Evolutionary conservation across 2,113 vertebrate genomes (phyloP).

Genomic region (Burhinus bistriatus): DNA sequence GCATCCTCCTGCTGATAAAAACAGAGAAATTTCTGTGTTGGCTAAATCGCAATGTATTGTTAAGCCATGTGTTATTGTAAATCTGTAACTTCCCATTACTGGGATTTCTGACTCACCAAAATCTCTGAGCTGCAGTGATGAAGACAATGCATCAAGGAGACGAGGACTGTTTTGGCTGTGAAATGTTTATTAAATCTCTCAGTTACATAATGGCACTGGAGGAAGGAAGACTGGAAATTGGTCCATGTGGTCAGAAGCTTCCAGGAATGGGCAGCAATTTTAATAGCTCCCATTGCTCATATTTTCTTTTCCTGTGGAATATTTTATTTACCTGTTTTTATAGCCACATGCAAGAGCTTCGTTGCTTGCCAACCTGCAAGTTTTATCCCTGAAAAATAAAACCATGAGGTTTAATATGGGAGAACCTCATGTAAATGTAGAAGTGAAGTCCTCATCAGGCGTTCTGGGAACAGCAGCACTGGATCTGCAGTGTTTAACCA

Average conservation of each 20-base stretch:
- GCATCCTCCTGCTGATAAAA: conserved; percentile 12
- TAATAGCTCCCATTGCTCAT: conserved; percentile 29
- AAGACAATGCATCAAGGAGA: background rate
- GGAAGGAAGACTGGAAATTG: conserved; percentile 53
- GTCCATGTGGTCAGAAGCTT: background rate
- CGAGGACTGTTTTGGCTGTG: background rate
- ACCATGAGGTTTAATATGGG: background rate
- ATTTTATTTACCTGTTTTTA: background rate
- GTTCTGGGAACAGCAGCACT: background rate
- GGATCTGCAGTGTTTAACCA: background rate
- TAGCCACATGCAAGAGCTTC: background rate
- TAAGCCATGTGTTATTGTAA: background rate
- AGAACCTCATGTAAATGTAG: background rate
- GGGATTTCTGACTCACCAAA: conserved; percentile 41
- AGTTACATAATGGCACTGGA: background rate
- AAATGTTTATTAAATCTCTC: conserved; percentile 8
- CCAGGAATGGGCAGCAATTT: conserved; percentile 27
- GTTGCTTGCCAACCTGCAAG: background rate
- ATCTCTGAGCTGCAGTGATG: background rate
- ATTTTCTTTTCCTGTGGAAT: conserved; percentile 45
- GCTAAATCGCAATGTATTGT: background rate
- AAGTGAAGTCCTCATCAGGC: background rate
- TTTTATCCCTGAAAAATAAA: background rate
- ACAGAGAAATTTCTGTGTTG: background rate
- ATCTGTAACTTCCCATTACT: background rate